A percentile compares a stretch with the other conserved stretches of the same genome.
phyloP scores from a whole-genome alignment of 2,888 invertebrate species.

The Atherix ibis region DNA sequence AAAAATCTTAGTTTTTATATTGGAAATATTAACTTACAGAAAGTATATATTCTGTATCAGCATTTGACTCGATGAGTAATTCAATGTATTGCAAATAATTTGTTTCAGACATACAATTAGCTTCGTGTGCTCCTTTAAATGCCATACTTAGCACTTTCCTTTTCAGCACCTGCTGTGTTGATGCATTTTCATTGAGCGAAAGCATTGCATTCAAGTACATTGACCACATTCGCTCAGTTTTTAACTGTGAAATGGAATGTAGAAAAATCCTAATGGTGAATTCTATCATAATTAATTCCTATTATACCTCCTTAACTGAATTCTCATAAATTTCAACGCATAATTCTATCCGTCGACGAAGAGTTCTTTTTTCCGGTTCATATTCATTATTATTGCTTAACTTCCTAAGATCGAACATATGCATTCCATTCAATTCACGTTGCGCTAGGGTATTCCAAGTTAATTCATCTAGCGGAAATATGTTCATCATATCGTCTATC shows the following conservation, averaged over 20 bases:
- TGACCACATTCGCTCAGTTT: constrained; percentile 39
- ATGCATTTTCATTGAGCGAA: constrained; percentile 35
- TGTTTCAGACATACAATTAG: constrained; percentile 33
- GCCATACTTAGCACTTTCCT: constrained; percentile 36
- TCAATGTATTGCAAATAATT: constrained; percentile 36
- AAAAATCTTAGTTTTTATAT: constrained; percentile 11
- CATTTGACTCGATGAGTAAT: constrained; percentile 18
- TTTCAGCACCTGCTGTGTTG: constrained; percentile 33
- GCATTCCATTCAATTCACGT: constrained; percentile 38
- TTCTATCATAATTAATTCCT: background rate
- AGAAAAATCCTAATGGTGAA: background rate
- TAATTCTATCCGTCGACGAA: constrained; percentile 32
- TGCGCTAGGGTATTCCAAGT: constrained; percentile 46
- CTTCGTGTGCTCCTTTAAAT: constrained; percentile 35
- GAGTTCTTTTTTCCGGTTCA: constrained; percentile 17
- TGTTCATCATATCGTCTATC: constrained; percentile 35
- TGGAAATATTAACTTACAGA: constrained; percentile 16
- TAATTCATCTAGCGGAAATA: constrained; percentile 36
- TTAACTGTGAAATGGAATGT: constrained; percentile 18
- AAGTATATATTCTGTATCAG: constrained; percentile 9
- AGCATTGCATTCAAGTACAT: constrained; percentile 40
- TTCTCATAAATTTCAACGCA: constrained; percentile 36
- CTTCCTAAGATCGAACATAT: constrained; percentile 17
- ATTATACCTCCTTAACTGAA: constrained; percentile 30
- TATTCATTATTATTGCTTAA: constrained; percentile 4